Evolutionary conservation across 2,888 invertebrate species (phyloP), one percentile per base, ranked within the genome.

Genomic region (Plusia festucae): DNA sequence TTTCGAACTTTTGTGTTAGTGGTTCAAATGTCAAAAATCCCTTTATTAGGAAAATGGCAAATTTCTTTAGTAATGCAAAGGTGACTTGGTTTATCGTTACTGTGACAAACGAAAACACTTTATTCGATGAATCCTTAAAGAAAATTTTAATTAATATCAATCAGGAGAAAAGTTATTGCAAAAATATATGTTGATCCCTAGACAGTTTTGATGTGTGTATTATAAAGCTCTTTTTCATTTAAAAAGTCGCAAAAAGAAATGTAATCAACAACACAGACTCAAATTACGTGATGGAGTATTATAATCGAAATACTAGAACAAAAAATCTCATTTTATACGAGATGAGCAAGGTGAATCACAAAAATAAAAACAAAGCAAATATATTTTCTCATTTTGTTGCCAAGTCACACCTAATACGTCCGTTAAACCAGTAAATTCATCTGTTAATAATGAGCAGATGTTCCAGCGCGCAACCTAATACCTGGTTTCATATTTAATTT

Each of bases 401-500:
- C 60, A 68, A 71, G 68, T 69, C 73, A 70, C 70, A 65, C 60
- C 55, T 71, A 69, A 63, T 72, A 69, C 53, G 13, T 57, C 59
- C 59, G 7, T 34, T 63, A 62, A 68, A 76, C 27, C 51, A n/a
- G 62, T 65, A 61, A 68, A 68, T 79, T 62, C 71, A 67, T 68
- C 64, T 70, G 57, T 76, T 68, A 68, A 66, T 69, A 70, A 76
- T 66, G 74, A 72, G 72, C 78, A 80, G 71, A 70, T 78, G 74
- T 59, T 66, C 44, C 53, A 22, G 58, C 68, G 57, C 9, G 53
- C 34, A 53, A 68, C 71, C 63, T 81, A 75, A 81, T 79, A 71
- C 81, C 79, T 62, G 77, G 79, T 83, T 82, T 85, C 85, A 88
- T 88, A 88, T 88, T 88, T 87, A 88, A 88, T 88, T 87, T 85